phyloP scores from a whole-genome alignment of 2,113 vertebrate genomes.

The Isichthys henryi region DNA sequence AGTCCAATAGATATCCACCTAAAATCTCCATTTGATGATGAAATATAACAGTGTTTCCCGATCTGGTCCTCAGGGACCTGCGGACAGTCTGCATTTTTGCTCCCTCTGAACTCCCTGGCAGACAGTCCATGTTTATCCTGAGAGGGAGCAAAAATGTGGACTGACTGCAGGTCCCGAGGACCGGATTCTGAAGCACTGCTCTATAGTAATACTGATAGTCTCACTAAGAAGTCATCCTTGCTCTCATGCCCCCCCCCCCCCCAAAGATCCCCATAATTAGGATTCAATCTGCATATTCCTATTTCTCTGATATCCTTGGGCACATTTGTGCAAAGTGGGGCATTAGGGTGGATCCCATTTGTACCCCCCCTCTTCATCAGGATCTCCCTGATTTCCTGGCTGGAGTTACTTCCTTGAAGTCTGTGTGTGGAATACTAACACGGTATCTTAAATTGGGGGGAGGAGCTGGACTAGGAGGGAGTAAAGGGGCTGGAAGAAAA shows the following conservation, averaged over 20 bases:
- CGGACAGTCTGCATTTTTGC: no score
- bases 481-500: background rate
- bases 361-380: background rate
- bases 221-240: background rate
- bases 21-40: background rate
- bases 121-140: background rate
- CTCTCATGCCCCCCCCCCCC: background rate
- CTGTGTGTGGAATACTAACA: slow-evolving; percentile 6
- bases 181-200: background rate
- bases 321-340: background rate
- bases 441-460: background rate
- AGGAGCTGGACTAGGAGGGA: background rate
- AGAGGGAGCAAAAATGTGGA: background rate
- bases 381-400: slow-evolving; percentile 5
- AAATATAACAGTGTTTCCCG: background rate
- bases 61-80: background rate
- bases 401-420: background rate
- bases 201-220: background rate
- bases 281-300: background rate
- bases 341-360: background rate
- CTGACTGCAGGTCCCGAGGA: background rate
- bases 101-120: background rate
- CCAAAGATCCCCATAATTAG: background rate
- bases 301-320: background rate
- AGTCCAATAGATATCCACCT: background rate